phyloP scores from a whole-genome alignment of 2,888 invertebrate species.

The Papilio gigon region DNA sequence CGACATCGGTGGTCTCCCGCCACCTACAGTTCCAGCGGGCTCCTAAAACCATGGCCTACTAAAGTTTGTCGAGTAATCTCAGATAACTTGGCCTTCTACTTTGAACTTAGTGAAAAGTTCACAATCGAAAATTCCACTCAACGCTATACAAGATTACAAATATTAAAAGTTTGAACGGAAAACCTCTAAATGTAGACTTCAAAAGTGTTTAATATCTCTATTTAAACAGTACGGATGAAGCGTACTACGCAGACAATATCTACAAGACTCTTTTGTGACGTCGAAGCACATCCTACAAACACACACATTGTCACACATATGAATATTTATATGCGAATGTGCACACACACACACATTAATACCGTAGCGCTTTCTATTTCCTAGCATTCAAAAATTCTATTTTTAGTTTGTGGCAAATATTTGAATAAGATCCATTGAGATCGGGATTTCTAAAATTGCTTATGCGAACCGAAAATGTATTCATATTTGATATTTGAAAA shows the following conservation, averaged over 20 bases:
- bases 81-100: neutral
- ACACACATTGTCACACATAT: too few species aligned
- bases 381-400: constrained; percentile 24
- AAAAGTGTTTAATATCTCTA: neutral
- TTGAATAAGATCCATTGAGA: constrained; percentile 25
- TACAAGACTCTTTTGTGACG: constrained; percentile 25
- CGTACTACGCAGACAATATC: constrained; percentile 9
- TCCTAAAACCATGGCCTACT: neutral
- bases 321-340: too few species aligned
- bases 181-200: neutral
- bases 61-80: neutral
- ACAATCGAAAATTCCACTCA: too few species aligned
- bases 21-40: neutral
- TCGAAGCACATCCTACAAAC: constrained; percentile 1
- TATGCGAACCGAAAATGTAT: neutral
- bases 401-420: constrained; percentile 29
- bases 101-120: too few species aligned
- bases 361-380: constrained; percentile 20
- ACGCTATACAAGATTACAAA: too few species aligned
- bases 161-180: neutral
- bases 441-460: constrained; percentile 23
- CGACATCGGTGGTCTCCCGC: neutral
- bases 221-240: neutral
- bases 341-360: neutral
- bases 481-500: neutral